Conservation (phyloP, 2,113 vertebrate species). For the Blennius ocellaris region DNA sequence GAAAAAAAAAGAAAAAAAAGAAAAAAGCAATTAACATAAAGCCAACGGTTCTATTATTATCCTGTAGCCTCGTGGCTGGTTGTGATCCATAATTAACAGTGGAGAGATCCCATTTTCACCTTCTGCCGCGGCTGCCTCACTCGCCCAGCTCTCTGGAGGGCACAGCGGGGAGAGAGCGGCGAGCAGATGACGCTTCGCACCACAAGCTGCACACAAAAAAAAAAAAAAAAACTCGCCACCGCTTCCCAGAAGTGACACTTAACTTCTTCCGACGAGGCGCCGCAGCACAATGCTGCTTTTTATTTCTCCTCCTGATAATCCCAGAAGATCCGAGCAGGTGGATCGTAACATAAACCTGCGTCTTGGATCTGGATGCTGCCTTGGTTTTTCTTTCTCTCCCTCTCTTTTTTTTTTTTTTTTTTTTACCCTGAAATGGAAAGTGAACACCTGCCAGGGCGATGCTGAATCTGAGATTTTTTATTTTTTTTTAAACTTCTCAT, state of each 20-base stretch:
- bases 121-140: conserved; percentile 50
- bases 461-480: background rate
- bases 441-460: background rate
- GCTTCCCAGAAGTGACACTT: background rate
- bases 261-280: background rate
- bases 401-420: no score
- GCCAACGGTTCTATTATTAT: conserved; percentile 72
- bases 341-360: background rate
- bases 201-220: no score
- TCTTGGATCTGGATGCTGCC: background rate
- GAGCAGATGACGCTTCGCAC: conserved; percentile 15
- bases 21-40: conserved; percentile 72
- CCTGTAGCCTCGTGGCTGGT: conserved; percentile 56
- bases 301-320: background rate
- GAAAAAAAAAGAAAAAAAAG: conserved; percentile 32
- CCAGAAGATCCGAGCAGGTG: conserved; percentile 7
- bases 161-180: background rate
- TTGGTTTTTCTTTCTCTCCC: no score
- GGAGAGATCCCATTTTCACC: conserved; percentile 72
- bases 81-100: conserved; percentile 81
- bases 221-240: no score
- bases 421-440: background rate
- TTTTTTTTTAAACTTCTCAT: no score
- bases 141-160: conserved; percentile 49
- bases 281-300: background rate